These are phyloP conservation scores for Oxyteleia sp. DNA, from an alignment of 2,888 invertebrate genomes.

Conservation along the genomic window DNA sequence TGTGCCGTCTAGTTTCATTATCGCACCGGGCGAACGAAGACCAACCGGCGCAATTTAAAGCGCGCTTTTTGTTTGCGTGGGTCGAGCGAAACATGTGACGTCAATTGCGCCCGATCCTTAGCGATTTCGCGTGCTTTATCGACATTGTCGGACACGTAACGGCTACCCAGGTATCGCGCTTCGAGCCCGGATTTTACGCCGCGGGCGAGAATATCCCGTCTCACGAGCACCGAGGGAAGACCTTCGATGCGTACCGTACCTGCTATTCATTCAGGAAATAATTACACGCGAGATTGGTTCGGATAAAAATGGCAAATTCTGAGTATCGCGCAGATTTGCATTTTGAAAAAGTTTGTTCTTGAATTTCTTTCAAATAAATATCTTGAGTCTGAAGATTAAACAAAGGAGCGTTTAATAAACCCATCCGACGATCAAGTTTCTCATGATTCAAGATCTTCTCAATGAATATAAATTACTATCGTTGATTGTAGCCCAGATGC, in stretches of 20 bases:
- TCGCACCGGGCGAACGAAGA: neutral
- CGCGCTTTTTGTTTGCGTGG: constrained; percentile 7
- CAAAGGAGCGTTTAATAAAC: no score
- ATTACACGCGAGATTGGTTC: constrained; percentile 62
- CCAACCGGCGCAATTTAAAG: constrained; percentile 15
- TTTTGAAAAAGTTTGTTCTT: constrained; percentile 22
- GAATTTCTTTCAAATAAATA: constrained; percentile 9
- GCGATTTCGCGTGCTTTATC: constrained; percentile 67
- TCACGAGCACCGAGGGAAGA: constrained; percentile 48
- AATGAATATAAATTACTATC: no score
- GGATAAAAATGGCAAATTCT: constrained; percentile 29
- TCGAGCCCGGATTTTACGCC: constrained; percentile 61
- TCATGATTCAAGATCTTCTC: no score
- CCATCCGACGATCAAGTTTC: constrained; percentile 27
- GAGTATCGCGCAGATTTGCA: constrained; percentile 7
- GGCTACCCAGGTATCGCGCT: constrained; percentile 65
- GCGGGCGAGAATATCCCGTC: constrained; percentile 63
- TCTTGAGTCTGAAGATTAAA: neutral
- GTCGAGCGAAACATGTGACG: constrained; percentile 30
- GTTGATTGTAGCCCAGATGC: no score
- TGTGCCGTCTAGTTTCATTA: neutral
- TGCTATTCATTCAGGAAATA: constrained; percentile 59
- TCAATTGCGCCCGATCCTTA: constrained; percentile 32
- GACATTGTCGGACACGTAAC: constrained; percentile 69
- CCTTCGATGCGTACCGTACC: constrained; percentile 51